Conservation (phyloP, 2,888 invertebrate genomes). For the Cheilosia pagana region DNA sequence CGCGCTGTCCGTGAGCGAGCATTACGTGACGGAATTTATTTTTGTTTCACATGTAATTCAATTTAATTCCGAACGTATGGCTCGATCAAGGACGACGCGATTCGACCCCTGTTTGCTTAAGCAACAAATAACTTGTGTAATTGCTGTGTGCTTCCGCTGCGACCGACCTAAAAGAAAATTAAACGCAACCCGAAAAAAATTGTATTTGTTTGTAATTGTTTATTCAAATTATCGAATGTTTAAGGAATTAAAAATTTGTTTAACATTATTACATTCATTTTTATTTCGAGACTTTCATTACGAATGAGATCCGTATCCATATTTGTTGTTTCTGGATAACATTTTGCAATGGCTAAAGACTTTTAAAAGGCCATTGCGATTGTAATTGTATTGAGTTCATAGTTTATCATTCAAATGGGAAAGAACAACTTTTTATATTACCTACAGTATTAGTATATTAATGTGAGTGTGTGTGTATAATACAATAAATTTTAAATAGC, state of each 20-base stretch:
- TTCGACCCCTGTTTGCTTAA: too few species aligned
- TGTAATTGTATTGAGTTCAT: constrained; percentile 7
- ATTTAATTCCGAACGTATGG: too few species aligned
- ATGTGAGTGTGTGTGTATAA: constrained; percentile 62
- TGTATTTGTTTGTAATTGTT: constrained; percentile 38
- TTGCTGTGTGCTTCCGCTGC: neutral
- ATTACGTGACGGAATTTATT: too few species aligned
- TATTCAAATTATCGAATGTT: constrained; percentile 74
- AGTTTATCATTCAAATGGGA: constrained; percentile 49
- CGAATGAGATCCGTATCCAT: constrained; percentile 42
- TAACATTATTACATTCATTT: constrained; percentile 61
- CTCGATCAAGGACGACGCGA: too few species aligned
- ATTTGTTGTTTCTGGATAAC: constrained; percentile 6
- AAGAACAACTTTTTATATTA: constrained; percentile 67
- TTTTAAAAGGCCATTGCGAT: constrained; percentile 54
- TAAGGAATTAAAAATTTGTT: constrained; percentile 72
- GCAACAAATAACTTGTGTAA: neutral
- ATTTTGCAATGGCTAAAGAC: constrained; percentile 35
- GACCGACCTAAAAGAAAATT: neutral
- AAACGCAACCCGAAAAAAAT: neutral
- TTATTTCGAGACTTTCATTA: constrained; percentile 47
- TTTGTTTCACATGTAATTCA: too few species aligned
- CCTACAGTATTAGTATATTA: constrained; percentile 54
- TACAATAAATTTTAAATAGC: constrained; percentile 60
- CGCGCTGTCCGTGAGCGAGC: too few species aligned